phyloP scores from a whole-genome alignment of 2,888 invertebrate genomes.

The Lissonota sp. region DNA sequence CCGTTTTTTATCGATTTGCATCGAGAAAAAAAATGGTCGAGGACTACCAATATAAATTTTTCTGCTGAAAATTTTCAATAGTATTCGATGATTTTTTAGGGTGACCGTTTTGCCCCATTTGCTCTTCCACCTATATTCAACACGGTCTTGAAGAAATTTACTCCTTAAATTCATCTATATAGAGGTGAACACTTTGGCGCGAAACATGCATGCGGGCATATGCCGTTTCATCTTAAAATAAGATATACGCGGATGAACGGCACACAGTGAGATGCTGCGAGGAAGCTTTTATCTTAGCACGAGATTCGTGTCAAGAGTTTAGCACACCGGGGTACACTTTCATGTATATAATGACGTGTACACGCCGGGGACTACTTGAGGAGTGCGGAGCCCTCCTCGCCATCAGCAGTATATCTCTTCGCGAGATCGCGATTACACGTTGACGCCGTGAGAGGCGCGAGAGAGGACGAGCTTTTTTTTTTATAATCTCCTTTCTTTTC shows the following conservation, averaged over 20 bases:
- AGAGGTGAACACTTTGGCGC: too few species aligned
- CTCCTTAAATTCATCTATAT: too few species aligned
- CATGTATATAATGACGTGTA: neutral
- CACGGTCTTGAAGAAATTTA: too few species aligned
- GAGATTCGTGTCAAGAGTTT: conserved; percentile 63
- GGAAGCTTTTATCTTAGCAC: conserved; percentile 54
- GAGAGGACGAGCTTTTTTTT: conserved; percentile 4
- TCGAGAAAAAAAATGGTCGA: too few species aligned
- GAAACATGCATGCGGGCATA: neutral
- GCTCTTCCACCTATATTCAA: too few species aligned
- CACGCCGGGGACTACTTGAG: conserved; percentile 24
- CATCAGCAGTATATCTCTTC: conserved; percentile 49
- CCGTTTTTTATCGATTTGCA: too few species aligned
- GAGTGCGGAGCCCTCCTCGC: conserved; percentile 33
- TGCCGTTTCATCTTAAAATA: conserved; percentile 13
- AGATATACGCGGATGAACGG: conserved; percentile 36
- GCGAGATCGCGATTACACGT: conserved; percentile 57
- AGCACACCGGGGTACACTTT: conserved; percentile 35
- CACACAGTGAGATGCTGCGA: conserved; percentile 32
- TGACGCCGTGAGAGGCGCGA: conserved; percentile 49
- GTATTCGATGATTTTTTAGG: too few species aligned
- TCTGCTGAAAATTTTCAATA: too few species aligned
- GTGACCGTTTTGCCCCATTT: too few species aligned
- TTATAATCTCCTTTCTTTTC: neutral
- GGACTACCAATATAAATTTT: too few species aligned